Evolutionary conservation across 2,888 invertebrate genomes (phyloP), one percentile per base, ranked within the genome.

Genomic region (Cantharis rustica): DNA sequence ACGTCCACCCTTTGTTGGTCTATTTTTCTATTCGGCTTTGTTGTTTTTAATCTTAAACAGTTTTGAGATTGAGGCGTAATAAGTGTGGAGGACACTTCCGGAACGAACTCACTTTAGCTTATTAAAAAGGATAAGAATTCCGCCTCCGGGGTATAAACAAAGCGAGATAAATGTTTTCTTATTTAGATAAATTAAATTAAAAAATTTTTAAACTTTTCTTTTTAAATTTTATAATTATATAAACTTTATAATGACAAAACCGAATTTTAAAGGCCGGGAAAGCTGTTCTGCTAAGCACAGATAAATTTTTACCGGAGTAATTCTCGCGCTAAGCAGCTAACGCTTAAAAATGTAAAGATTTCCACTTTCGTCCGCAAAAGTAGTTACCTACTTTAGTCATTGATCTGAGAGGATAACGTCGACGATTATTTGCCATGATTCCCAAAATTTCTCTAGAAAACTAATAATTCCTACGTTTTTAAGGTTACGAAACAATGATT

Each of bases 1-100:
- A 79, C 83, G 82, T 84, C 82, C 79, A 80, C 80, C 80, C 79
- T 80, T 81, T 73, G 77, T 75, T 74, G 61, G 71, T 72, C 75
- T 69, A 70, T 77, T 79, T 75, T 75, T 62, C 64, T 20, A n/a
- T 61, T 11, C 20, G 66, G 26, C 47, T 70, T 75, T 69, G 69
- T 69, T 27, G 77, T 77, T 77, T 75, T 75, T 77, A 79, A 76
- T 76, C 80, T 76, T 78, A 79, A 79, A 75, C 76, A 78, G 68
- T 66, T 68, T 62, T 69, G 68, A 68, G 64, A 75, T 31, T 73
- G 71, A 66, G 77, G 73, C 73, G 61, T 72, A 73, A 72, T 70
- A 76, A 76, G 73, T 76, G 74, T 76, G 72, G 69, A 76, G 61
- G 75, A 80, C 79, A 78, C 72, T 77, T 73, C 71, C 74, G 75